phyloP scores from a whole-genome alignment of 2,113 vertebrate species.

The Notarius quadriscutis region DNA sequence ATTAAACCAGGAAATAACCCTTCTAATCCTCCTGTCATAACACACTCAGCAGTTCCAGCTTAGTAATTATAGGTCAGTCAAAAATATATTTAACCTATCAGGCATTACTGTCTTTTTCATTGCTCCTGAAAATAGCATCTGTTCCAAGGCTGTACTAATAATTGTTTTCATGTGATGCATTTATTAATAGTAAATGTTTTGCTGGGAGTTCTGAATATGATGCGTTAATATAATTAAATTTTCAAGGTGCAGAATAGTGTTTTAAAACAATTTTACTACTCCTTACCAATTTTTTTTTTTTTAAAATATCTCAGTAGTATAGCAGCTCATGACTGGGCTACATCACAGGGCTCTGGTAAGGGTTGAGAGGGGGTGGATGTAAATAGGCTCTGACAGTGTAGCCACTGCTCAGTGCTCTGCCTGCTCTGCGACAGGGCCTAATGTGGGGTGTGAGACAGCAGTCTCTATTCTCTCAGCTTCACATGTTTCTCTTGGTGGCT shows the following conservation, averaged over 20 bases:
- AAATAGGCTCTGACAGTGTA: slow-evolving; percentile 61
- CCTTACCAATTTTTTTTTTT: too few relatives aligned
- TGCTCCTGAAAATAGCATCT: background rate
- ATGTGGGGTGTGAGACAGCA: slow-evolving; percentile 41
- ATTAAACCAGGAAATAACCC: slow-evolving; percentile 16
- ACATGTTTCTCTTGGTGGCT: background rate
- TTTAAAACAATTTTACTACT: background rate
- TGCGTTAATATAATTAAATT: background rate
- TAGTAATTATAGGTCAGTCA: slow-evolving; percentile 24
- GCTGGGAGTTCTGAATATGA: background rate
- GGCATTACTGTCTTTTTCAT: background rate
- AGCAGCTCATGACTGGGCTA: slow-evolving; percentile 55
- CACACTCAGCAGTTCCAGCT: slow-evolving; percentile 19
- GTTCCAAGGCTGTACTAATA: background rate
- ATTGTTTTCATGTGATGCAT: background rate
- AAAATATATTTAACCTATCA: slow-evolving; percentile 17
- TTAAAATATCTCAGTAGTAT: slow-evolving; percentile 53
- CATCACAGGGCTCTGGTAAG: slow-evolving; percentile 55
- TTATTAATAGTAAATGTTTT: slow-evolving; percentile 14
- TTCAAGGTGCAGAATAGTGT: background rate
- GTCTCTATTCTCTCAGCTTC: slow-evolving; percentile 11
- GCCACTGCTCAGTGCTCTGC: slow-evolving; percentile 49
- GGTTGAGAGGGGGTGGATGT: slow-evolving; percentile 54
- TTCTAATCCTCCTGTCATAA: slow-evolving; percentile 26
- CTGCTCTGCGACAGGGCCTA: slow-evolving; percentile 25